phyloP scores from a whole-genome alignment of 2,797 vertebrate species.

The Zalophus californianus region DNA sequence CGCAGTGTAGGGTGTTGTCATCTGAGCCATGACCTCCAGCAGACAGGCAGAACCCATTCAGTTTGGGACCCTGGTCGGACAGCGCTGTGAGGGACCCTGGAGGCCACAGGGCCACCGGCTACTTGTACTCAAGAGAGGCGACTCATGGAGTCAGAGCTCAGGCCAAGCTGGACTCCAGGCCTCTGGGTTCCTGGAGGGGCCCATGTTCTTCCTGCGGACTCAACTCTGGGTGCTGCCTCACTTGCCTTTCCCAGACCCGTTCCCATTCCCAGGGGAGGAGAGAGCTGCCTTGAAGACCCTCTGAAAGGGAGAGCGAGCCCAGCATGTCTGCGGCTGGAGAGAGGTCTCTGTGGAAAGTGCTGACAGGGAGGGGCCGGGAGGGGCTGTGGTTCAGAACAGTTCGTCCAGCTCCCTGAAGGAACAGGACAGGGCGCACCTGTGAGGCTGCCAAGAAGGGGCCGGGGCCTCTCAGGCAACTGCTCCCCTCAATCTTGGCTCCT shows the following conservation, averaged over 20 bases:
- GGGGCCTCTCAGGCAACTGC: conserved; percentile 44
- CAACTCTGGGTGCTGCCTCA: neutral
- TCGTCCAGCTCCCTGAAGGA: neutral
- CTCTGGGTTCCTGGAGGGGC: neutral
- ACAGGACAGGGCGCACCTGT: neutral
- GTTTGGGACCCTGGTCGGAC: neutral
- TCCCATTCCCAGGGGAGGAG: neutral
- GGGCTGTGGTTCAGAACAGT: neutral
- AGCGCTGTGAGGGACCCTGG: neutral
- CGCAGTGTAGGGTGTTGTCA: neutral
- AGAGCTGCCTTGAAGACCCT: neutral
- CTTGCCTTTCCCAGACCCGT: too few relatives aligned
- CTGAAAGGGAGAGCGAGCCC: neutral
- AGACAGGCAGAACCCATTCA: neutral
- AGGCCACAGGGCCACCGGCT: neutral
- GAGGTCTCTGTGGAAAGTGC: neutral
- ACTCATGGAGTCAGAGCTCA: neutral
- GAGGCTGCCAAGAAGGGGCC: conserved; percentile 21
- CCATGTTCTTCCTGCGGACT: neutral
- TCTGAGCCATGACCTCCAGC: neutral
- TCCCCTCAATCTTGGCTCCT: conserved; percentile 32
- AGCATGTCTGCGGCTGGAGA: neutral
- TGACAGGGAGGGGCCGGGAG: neutral
- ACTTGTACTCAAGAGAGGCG: neutral
- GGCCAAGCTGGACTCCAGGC: neutral